Conservation (phyloP, 2,888 invertebrate species). For the Boloria selene region DNA sequence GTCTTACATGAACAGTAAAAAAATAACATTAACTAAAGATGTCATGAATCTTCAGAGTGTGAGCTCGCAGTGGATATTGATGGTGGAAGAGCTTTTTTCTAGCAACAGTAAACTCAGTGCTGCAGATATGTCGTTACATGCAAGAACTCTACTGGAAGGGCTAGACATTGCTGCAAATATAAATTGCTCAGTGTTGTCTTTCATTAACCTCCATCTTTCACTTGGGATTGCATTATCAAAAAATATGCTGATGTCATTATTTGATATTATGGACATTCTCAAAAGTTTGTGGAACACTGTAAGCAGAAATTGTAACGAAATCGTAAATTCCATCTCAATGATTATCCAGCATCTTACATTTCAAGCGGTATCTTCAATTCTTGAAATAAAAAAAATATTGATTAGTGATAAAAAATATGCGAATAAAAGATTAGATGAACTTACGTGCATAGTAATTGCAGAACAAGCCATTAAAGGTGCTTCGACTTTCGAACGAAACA, state of each 20-base stretch:
- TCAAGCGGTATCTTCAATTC: conserved; percentile 86
- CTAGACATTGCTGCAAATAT: conserved; percentile 86
- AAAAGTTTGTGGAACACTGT: conserved; percentile 89
- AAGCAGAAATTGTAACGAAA: conserved; percentile 85
- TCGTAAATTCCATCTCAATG: conserved; percentile 88
- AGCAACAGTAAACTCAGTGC: conserved; percentile 66
- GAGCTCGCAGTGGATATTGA: conserved; percentile 67
- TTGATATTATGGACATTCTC: conserved; percentile 90
- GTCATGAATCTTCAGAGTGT: conserved; percentile 70
- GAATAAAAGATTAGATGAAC: conserved; percentile 85
- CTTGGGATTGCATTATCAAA: conserved; percentile 90
- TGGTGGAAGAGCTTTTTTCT: conserved; percentile 66
- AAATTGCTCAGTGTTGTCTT: conserved; percentile 73
- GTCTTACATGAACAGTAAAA: conserved; percentile 80
- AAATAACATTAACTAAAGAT: conserved; percentile 84
- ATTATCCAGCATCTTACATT: conserved; percentile 91
- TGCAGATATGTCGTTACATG: conserved; percentile 70
- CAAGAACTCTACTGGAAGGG: conserved; percentile 79
- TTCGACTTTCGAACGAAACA: conserved; percentile 83
- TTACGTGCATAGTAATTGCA: conserved; percentile 89
- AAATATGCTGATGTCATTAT: conserved; percentile 87
- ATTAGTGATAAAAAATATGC: conserved; percentile 85
- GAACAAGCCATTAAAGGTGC: conserved; percentile 86
- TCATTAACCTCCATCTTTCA: conserved; percentile 87
- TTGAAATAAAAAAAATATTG: conserved; percentile 86